Percentiles rank a stretch among this genome's conserved stretches.
Evolutionary conservation across 2,888 invertebrate genomes (phyloP).

Genomic region (Tetranychus truncatus): DNA sequence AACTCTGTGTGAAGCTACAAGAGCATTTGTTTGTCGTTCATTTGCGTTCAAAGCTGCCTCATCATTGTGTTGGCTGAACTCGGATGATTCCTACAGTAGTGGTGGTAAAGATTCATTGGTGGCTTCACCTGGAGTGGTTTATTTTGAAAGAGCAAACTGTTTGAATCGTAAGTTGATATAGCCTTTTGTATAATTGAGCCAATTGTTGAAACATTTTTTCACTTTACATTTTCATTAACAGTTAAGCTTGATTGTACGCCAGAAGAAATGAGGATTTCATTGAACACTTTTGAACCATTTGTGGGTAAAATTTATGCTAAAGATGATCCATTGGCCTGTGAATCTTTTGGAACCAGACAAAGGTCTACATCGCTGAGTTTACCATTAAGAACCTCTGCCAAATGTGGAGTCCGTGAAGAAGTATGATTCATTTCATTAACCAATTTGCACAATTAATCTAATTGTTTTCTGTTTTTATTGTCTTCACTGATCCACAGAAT

Average conservation of each 20-base stretch:
- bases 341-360: slow-evolving; percentile 25
- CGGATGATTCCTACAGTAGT: slow-evolving; percentile 29
- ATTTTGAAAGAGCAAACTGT: slow-evolving; percentile 29
- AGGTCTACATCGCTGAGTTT: slow-evolving; percentile 25
- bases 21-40: slow-evolving; percentile 31
- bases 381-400: slow-evolving; percentile 23
- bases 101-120: slow-evolving; percentile 26
- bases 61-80: slow-evolving; percentile 29
- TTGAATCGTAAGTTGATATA: slow-evolving; percentile 29
- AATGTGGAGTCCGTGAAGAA: slow-evolving; percentile 27
- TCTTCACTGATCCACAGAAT: background rate
- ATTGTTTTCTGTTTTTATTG: background rate
- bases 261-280: slow-evolving; percentile 30
- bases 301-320: slow-evolving; percentile 29
- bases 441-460: background rate
- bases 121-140: slow-evolving; percentile 27
- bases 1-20: slow-evolving; percentile 30
- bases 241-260: slow-evolving; percentile 29
- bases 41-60: slow-evolving; percentile 29
- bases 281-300: slow-evolving; percentile 30
- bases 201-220: background rate
- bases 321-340: slow-evolving; percentile 28
- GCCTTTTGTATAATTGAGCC: background rate
- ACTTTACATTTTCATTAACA: slow-evolving; percentile 19
- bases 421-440: slow-evolving; percentile 16